Percentiles rank a stretch among this genome's conserved stretches.
Evolutionary conservation across 2,888 invertebrate species (phyloP).

Genomic region (Lithodes maja): DNA sequence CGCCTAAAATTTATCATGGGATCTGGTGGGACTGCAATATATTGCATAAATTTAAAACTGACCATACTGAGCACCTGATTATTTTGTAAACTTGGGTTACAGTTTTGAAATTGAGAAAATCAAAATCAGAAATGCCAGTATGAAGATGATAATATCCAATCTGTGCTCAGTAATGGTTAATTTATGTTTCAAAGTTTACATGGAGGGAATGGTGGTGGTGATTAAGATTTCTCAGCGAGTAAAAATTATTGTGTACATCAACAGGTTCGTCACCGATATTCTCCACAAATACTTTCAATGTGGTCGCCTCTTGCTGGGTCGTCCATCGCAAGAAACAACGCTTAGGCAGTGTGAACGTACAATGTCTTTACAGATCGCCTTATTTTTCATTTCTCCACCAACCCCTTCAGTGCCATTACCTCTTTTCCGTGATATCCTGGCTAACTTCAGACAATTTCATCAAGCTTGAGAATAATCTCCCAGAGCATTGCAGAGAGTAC

Average conservation of each 20-base stretch:
- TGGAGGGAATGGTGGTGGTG: conserved; percentile 5
- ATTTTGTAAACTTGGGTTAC: neutral
- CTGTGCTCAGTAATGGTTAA: neutral
- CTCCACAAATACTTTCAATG: neutral
- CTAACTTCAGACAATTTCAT: neutral
- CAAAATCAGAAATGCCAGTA: neutral
- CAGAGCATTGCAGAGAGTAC: neutral
- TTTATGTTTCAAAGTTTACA: neutral
- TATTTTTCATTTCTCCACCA: neutral
- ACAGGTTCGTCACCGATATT: neutral
- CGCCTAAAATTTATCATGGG: too few relatives aligned
- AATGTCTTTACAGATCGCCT: neutral
- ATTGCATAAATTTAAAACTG: too few relatives aligned
- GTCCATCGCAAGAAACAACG: conserved; percentile 11
- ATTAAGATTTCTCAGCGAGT: neutral
- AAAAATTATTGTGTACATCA: neutral
- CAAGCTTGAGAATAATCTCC: neutral
- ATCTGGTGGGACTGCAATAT: too few relatives aligned
- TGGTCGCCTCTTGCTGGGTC: neutral
- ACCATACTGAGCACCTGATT: neutral
- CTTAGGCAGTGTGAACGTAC: conserved; percentile 11
- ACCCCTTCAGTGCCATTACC: neutral
- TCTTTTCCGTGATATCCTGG: too few relatives aligned
- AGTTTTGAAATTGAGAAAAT: neutral
- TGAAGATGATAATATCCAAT: neutral